Base-by-base conservation (phyloP, 2,888 invertebrate species). In the Eupithecia insigniata region DNA sequence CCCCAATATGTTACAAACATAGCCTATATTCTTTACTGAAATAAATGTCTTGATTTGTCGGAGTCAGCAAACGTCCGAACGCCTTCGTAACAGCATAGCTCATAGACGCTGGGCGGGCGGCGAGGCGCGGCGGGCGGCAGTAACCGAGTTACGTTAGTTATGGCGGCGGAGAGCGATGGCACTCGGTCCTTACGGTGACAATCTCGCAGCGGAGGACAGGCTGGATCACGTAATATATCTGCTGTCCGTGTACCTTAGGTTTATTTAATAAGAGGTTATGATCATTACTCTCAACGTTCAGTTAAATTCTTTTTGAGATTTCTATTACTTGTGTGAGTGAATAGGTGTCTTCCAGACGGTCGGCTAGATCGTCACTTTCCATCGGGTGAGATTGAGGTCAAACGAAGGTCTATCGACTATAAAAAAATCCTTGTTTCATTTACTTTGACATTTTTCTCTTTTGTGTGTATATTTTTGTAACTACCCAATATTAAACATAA, bases 151-250 rank as follows among this genome's bases (percentile, higher is more conserved):
- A 67, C 58, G 62, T 67, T 64, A 60, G 73, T 67, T 16, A 65
- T 58, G 36, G 71, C 58, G 68, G 62, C 70, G 32, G 69, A 67
- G 70, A 73, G 67, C 70, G 65, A 70, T 70, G 70, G 67, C 34
- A 51, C 65, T 36, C 55, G 22, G 55, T 51, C 60, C 30, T 16
- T 6, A 43, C 66, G 34, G 30, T 16, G 60, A 60, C 60, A 18
- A 58, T 58, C 28, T 30, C 0, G 60, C 60, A 60, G 30, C 30
- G 16, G 60, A 28, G 16, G 60, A 28, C 60, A 28, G 30, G 8
- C 30, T 7, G 60, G 2, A 8, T 22, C 60, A 30, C 7, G 30
- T 30, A 7, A 18, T 60, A 60, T 18, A 30, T 28, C 28, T 30
- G 28, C 60, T 16, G 30, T 2, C 2, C 30, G 30, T 30, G 60